These are phyloP conservation scores for Alitta virens DNA, from an alignment of 2,888 invertebrate species.

Conservation along the genomic window DNA sequence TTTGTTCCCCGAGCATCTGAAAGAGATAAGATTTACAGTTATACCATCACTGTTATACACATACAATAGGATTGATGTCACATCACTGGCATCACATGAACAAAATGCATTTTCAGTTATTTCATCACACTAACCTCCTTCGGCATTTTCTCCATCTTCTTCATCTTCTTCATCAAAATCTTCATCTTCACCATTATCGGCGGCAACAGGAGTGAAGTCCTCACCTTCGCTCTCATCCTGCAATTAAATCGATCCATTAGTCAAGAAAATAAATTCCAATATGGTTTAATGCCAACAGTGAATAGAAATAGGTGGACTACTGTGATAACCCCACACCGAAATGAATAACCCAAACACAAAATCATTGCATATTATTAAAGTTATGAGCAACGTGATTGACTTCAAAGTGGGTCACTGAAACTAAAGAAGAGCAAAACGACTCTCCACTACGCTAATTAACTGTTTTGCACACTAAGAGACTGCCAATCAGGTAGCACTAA, in stretches of 20 bases:
- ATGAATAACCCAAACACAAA: no score
- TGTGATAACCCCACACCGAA: no score
- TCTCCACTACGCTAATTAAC: not conserved
- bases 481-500: conserved; percentile 50
- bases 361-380: no score
- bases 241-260: not conserved
- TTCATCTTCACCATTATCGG: conserved; percentile 26
- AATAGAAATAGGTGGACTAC: no score
- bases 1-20: no score
- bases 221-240: conserved; percentile 28
- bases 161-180: conserved; percentile 23
- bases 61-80: not conserved
- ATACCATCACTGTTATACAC: not conserved
- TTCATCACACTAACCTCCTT: not conserved
- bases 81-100: no score
- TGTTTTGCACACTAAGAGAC: not conserved
- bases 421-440: no score
- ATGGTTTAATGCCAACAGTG: no score
- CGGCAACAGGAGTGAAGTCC: conserved; percentile 29
- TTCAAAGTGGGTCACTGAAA: no score
- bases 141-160: conserved; percentile 14
- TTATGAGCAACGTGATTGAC: no score
- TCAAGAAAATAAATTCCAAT: no score
- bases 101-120: not conserved
- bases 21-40: no score